These are phyloP conservation scores for Parnassius glacialis DNA, from an alignment of 2,888 invertebrate genomes.

Conservation along the genomic window DNA sequence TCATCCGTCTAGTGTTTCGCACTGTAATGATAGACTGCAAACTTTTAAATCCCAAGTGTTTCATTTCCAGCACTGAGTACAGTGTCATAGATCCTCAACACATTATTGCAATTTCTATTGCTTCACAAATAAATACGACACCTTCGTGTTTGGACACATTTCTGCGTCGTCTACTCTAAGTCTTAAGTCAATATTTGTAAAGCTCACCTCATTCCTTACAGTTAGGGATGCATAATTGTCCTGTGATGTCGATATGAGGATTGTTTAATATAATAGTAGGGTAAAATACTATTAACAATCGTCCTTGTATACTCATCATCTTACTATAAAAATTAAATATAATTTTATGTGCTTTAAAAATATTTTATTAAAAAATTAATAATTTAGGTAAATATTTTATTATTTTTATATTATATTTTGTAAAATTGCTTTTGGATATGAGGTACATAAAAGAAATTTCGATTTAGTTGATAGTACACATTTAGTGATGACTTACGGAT, in stretches of 20 bases:
- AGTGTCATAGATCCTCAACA: conserved; percentile 23
- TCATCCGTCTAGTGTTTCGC: too few relatives aligned
- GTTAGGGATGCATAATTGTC: conserved; percentile 29
- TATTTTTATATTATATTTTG: too few relatives aligned
- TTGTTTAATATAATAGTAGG: background rate
- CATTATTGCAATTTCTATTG: conserved; percentile 62
- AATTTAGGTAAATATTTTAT: too few relatives aligned
- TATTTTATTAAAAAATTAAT: too few relatives aligned
- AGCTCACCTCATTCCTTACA: conserved; percentile 60
- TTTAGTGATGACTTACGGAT: too few relatives aligned
- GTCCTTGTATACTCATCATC: too few relatives aligned
- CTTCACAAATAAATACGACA: conserved; percentile 68
- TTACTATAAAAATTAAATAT: too few relatives aligned
- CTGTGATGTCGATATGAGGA: conserved; percentile 16
- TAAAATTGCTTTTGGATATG: too few relatives aligned
- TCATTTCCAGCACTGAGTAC: background rate
- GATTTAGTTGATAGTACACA: too few relatives aligned
- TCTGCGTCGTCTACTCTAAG: conserved; percentile 66
- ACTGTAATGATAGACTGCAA: background rate
- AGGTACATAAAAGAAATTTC: too few relatives aligned
- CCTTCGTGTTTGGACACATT: conserved; percentile 68
- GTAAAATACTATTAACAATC: too few relatives aligned
- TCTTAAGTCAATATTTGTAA: conserved; percentile 67
- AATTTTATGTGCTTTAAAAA: too few relatives aligned
- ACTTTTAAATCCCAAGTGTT: background rate